Base-by-base conservation (phyloP, 2,888 invertebrate species). In the Eulithis prunata region DNA sequence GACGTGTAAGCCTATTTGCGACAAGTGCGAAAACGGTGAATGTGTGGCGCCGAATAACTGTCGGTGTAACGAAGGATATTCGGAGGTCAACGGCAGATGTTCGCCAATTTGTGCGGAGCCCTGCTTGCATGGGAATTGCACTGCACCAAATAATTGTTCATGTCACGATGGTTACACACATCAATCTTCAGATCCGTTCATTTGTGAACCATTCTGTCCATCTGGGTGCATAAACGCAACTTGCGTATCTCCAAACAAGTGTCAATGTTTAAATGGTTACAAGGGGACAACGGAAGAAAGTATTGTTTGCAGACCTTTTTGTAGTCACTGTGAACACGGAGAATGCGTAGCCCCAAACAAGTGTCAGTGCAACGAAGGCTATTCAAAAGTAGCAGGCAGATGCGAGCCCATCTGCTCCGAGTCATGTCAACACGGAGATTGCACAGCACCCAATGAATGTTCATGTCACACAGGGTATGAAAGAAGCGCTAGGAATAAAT, bases 211-310 rank as follows among this genome's bases (percentile, higher is more conserved):
- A 1, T 43, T 66, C 6, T 78, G 78, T 28, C 60, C 68, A 2
- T 58, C 66, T 6, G 46, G 55, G 8, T 80, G 80, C 54, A 62
- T 68, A 2, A 78, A 74, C 28, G 66, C 71, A 0, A 60, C 58
- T 7, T 76, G 91, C 64, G 56, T 75, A 3, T 78, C 76, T 6
- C 94, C 94, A 0, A 82, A 90, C 38, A 78, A 76, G 4, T 94
- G 94, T 52, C 77, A 85, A 38, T 94, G 94, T 70, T 78, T 84
- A 47, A 78, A 80, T 13, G 94, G 94, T 1, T 86, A 83, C 46
- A 59, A 52, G 43, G 10, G 55, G n/a, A 56, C 43, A n/a, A 46
- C 14, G 10, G 47, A 62, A 47, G 32, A 62, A 47, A 64, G 68
- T 38, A 73, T 65, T 46, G 64, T 62, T 12, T 80, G 79, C 51